Evolutionary conservation across 1,140 invertebrate species (phyloP).

Genomic region (Drosophila pachea): DNA sequence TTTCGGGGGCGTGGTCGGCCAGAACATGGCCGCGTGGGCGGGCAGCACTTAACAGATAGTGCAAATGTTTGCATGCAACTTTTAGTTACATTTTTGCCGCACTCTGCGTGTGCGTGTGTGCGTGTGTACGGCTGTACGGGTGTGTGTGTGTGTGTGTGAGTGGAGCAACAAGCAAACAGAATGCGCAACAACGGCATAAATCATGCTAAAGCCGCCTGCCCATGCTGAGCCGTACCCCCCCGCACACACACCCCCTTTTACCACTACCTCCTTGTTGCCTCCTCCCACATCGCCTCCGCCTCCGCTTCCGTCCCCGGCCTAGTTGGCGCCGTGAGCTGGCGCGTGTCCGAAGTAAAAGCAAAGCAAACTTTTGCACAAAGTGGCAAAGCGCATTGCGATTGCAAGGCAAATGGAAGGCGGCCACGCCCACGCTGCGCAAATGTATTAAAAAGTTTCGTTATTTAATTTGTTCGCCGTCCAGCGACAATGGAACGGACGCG

Average conservation of each 20-base stretch:
- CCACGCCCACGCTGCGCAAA: constrained; percentile 48
- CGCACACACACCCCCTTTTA: no score
- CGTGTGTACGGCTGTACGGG: not conserved
- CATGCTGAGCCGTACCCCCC: not conserved
- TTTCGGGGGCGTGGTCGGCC: not conserved
- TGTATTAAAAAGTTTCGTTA: constrained; percentile 74
- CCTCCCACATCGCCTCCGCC: no score
- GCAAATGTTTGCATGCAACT: constrained; percentile 72
- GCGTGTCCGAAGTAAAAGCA: constrained; percentile 57
- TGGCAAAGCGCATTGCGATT: constrained; percentile 21
- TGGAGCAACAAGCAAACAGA: constrained; percentile 61
- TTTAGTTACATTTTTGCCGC: constrained; percentile 62
- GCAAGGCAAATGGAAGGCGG: constrained; percentile 15
- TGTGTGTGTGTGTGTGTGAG: constrained; percentile 14
- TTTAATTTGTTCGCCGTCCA: constrained; percentile 61
- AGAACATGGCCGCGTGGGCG: constrained; percentile 6
- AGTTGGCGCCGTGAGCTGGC: constrained; percentile 30
- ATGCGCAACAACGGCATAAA: constrained; percentile 66
- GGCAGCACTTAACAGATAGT: constrained; percentile 60
- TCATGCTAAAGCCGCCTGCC: constrained; percentile 57
- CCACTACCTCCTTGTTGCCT: no score
- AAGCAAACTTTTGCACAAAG: constrained; percentile 68
- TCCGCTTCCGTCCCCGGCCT: not conserved
- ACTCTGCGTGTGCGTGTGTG: not conserved
- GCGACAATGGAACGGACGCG: constrained; percentile 26